Conservation (phyloP, 2,113 vertebrate genomes). For the Takifugu bimaculatus region DNA sequence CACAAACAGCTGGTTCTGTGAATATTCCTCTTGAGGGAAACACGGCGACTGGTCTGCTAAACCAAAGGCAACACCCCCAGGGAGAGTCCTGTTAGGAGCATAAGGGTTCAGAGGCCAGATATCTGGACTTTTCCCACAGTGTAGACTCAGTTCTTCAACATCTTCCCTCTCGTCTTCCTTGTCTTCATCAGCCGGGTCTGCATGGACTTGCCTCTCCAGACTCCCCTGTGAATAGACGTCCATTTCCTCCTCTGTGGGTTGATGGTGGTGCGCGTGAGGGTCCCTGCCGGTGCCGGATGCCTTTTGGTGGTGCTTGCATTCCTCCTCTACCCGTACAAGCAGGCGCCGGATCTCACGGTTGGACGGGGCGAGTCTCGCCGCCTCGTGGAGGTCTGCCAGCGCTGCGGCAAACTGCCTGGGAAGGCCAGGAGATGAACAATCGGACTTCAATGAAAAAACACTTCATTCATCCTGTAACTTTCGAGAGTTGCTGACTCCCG, state of each 20-base stretch:
- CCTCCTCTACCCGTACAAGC: slow-evolving; percentile 89
- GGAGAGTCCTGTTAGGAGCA: slow-evolving; percentile 76
- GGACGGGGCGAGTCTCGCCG: slow-evolving; percentile 86
- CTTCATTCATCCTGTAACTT: slow-evolving; percentile 8
- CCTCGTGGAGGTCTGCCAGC: slow-evolving; percentile 89
- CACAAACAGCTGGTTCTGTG: slow-evolving; percentile 54
- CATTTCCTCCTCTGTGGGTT: slow-evolving; percentile 55
- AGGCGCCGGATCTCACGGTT: slow-evolving; percentile 92
- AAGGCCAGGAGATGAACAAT: slow-evolving; percentile 31
- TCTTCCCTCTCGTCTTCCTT: slow-evolving; percentile 61
- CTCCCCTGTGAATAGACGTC: slow-evolving; percentile 61
- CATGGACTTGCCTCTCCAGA: slow-evolving; percentile 55
- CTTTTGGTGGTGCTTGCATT: slow-evolving; percentile 86
- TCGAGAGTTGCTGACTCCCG: slow-evolving; percentile 1
- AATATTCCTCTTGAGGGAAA: slow-evolving; percentile 68
- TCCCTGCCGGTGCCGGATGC: slow-evolving; percentile 70
- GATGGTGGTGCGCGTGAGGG: slow-evolving; percentile 78
- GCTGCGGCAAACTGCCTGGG: slow-evolving; percentile 88
- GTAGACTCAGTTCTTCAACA: slow-evolving; percentile 52
- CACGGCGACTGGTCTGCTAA: slow-evolving; percentile 68
- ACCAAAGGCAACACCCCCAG: slow-evolving; percentile 69
- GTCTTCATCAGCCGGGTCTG: slow-evolving; percentile 53
- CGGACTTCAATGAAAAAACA: slow-evolving; percentile 23
- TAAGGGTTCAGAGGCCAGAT: slow-evolving; percentile 72
- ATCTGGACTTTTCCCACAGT: slow-evolving; percentile 65